Evolutionary conservation across 2,797 vertebrate genomes (phyloP), one percentile per base, ranked within the genome.

Genomic region (Sphenopsis melanotis): DNA sequence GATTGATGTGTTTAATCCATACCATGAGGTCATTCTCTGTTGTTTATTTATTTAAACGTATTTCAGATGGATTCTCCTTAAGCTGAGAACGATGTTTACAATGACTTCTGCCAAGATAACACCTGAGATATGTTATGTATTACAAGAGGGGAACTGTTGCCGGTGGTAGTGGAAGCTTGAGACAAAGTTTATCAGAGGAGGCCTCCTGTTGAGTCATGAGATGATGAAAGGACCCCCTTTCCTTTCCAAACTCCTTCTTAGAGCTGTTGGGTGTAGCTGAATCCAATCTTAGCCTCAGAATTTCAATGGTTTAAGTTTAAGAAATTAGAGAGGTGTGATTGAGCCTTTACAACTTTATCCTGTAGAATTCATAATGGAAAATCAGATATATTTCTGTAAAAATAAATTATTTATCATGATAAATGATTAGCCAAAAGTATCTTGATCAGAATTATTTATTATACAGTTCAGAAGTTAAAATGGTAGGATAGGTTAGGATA

Each of bases 41-140:
- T 82, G 22, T 78, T 93, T 87, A 89, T 86, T 87, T 94, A 81
- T 37, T 92, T 57, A 95, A 94, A 78, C 94, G n/a, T 19, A 63
- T 94, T 96, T 76, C 75, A 46, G 32, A 55, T 68, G 11, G 32
- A 52, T 7, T 85, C 2, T 90, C 34, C 36, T 57, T 9, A 86
- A 69, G 8, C 36, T 81, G n/a, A 81, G 22, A 86, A 44, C 21
- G 65, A 27, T n/a, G 16, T 76, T 81, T 91, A 52, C 41, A 30
- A 50, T 53, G 4, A 32, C 21, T 68, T 83, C 24, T 77, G 23
- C 27, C 10, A 86, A 61, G 34, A 24, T 65, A 83, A 69, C 7
- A 57, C 29, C 36, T 49, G 20, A 83, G 41, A 63, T 76, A 76
- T 30, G 32, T 18, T 64, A 32, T 27, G 9, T 36, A 6, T 68